Evolutionary conservation across 2,113 vertebrate species (phyloP).

Genomic region (Spheniscus mendiculus): DNA sequence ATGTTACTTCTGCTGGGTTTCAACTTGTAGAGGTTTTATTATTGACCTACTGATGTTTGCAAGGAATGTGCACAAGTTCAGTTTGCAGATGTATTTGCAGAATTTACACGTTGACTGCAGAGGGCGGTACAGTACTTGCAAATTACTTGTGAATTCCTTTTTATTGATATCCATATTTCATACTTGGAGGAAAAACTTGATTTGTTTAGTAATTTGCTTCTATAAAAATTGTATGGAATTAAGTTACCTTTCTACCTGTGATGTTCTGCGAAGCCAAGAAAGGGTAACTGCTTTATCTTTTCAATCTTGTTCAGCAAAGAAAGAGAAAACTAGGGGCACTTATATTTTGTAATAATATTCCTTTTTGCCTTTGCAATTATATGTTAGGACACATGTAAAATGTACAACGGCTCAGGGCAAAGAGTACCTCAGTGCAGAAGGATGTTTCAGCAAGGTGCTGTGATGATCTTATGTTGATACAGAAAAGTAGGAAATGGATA

Average conservation of each 20-base stretch:
- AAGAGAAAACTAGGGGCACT: not conserved
- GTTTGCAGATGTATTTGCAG: not conserved
- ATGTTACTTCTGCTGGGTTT: not conserved
- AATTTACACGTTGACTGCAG: not conserved
- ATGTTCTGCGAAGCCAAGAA: not conserved
- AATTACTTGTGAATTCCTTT: not conserved
- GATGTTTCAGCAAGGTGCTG: not conserved
- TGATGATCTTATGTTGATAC: not conserved
- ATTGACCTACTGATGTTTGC: not conserved
- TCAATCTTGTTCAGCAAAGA: not conserved
- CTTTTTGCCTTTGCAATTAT: not conserved
- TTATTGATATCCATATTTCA: fast-evolving
- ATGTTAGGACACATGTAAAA: not conserved
- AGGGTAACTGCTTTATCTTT: not conserved
- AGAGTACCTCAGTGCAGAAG: not conserved
- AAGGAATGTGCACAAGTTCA: fast-evolving
- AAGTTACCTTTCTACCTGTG: not conserved
- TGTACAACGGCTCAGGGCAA: not conserved
- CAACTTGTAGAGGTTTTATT: not conserved
- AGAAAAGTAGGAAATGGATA: not conserved
- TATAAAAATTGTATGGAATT: not conserved
- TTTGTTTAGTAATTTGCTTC: not conserved
- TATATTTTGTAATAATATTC: not conserved
- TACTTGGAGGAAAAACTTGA: not conserved
- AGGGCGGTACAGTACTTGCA: conserved; percentile 8